phyloP scores from a whole-genome alignment of 1,140 invertebrate species.

The Centruroides vittatus region DNA sequence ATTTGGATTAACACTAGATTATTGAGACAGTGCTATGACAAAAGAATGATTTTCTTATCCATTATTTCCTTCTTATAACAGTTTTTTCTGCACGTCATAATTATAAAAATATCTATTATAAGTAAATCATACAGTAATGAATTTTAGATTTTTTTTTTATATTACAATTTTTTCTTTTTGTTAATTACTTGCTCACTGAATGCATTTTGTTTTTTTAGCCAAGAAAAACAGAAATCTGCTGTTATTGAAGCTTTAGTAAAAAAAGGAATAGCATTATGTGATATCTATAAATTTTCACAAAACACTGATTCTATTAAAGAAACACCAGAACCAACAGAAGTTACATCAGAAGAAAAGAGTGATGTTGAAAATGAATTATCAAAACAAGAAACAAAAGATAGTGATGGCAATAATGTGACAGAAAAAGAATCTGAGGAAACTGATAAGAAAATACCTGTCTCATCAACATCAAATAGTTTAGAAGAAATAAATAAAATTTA shows the following conservation, averaged over 20 bases:
- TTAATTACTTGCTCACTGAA: neutral
- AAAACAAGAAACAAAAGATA: neutral
- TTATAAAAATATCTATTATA: too few relatives aligned
- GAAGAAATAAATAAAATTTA: conserved; percentile 47
- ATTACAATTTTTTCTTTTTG: neutral
- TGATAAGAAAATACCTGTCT: conserved; percentile 7
- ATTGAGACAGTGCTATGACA: too few relatives aligned
- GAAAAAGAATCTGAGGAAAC: neutral
- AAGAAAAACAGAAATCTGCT: conserved; percentile 64
- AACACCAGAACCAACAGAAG: neutral
- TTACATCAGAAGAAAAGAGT: neutral
- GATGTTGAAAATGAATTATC: neutral
- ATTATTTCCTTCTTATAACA: too few relatives aligned
- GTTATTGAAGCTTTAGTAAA: conserved; percentile 60
- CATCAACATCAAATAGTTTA: conserved; percentile 15
- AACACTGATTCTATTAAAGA: neutral
- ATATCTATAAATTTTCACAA: conserved; percentile 29
- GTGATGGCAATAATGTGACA: neutral
- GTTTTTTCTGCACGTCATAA: too few relatives aligned
- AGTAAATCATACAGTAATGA: too few relatives aligned
- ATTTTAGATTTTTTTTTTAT: too few relatives aligned
- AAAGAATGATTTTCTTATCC: too few relatives aligned
- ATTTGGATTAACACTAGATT: too few relatives aligned
- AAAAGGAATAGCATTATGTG: conserved; percentile 54
- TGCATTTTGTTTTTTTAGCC: conserved; percentile 32